Evolutionary conservation across 2,113 vertebrate species (phyloP).

Genomic region (Hydrolagus affinis): DNA sequence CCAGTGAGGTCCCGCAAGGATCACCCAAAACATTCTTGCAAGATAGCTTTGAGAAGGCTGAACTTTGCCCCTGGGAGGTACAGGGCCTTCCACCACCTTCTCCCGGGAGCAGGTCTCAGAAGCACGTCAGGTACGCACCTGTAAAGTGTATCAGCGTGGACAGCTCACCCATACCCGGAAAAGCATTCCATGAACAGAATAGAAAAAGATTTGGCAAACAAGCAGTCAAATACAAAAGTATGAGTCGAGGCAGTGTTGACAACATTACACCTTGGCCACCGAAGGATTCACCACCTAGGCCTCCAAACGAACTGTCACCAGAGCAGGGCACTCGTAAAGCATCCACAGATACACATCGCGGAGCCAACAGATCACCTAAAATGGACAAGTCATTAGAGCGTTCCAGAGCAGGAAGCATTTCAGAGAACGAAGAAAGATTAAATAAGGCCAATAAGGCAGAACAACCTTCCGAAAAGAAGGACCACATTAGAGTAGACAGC

Average conservation of each 20-base stretch:
- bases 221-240: constrained; percentile 48
- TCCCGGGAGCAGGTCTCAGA: constrained; percentile 48
- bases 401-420: not conserved
- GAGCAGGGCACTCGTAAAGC: not conserved
- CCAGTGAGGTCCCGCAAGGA: not conserved
- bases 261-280: too few species aligned
- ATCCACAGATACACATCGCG: not conserved
- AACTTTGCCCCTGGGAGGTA: constrained; percentile 55
- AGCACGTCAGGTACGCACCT: constrained; percentile 60
- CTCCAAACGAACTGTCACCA: not conserved
- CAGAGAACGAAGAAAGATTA: not conserved
- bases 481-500: not conserved
- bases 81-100: constrained; percentile 36
- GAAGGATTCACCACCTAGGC: too few species aligned
- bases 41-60: constrained; percentile 48
- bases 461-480: not conserved
- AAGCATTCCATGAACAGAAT: constrained; percentile 34
- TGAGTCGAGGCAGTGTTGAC: constrained; percentile 33
- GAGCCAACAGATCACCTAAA: not conserved
- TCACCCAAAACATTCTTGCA: constrained; percentile 45
- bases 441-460: not conserved
- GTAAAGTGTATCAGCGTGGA: constrained; percentile 49
- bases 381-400: not conserved
- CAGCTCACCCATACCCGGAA: constrained; percentile 32
- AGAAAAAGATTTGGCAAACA: constrained; percentile 36